Conservation (phyloP, 2,888 invertebrate genomes). For the Dione vanillae region DNA sequence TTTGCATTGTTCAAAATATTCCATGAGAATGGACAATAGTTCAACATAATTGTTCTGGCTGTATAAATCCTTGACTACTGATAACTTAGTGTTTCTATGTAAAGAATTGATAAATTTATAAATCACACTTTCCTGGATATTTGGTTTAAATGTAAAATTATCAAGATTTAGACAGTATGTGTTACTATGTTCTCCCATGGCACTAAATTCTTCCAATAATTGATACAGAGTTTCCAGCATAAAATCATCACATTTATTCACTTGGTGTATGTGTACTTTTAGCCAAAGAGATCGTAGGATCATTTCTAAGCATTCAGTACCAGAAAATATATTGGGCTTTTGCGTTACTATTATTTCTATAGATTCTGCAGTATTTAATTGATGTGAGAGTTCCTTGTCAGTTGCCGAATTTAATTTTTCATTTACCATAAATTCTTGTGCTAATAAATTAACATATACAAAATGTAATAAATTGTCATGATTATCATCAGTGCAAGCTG, state of each 20-base stretch:
- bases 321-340: slow-evolving; percentile 69
- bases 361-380: slow-evolving; percentile 66
- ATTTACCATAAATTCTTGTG: slow-evolving; percentile 74
- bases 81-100: slow-evolving; percentile 82
- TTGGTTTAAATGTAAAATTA: slow-evolving; percentile 73
- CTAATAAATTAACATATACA: slow-evolving; percentile 67
- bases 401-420: slow-evolving; percentile 60
- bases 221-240: slow-evolving; percentile 76
- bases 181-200: slow-evolving; percentile 70
- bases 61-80: slow-evolving; percentile 87
- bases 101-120: slow-evolving; percentile 69
- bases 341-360: slow-evolving; percentile 68
- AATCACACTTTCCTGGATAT: slow-evolving; percentile 68
- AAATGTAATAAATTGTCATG: slow-evolving; percentile 67
- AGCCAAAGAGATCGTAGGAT: slow-evolving; percentile 74
- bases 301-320: slow-evolving; percentile 67
- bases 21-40: slow-evolving; percentile 86
- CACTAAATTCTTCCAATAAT: slow-evolving; percentile 73
- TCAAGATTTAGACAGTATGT: slow-evolving; percentile 62
- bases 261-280: slow-evolving; percentile 70
- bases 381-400: slow-evolving; percentile 59
- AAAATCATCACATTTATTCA: slow-evolving; percentile 73
- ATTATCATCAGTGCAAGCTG: slow-evolving; percentile 68
- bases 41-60: slow-evolving; percentile 86
- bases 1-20: slow-evolving; percentile 86